These are phyloP conservation scores for Acleris holmiana DNA, from an alignment of 2,888 invertebrate genomes.

Conservation along the genomic window DNA sequence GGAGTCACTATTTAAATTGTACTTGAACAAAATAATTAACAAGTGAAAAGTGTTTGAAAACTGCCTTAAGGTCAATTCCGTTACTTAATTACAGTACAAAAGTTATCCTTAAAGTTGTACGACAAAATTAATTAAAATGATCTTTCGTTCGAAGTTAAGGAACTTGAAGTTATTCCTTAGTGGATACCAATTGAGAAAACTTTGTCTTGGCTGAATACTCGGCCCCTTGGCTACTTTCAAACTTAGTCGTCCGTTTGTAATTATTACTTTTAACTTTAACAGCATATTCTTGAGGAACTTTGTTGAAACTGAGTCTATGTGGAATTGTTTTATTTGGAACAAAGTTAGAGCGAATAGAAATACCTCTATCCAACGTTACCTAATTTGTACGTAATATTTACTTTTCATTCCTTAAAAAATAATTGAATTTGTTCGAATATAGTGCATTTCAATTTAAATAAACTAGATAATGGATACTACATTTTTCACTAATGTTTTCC, in stretches of 20 bases:
- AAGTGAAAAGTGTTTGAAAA: constrained; percentile 15
- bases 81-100: constrained; percentile 48
- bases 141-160: constrained; percentile 50
- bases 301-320: constrained; percentile 29
- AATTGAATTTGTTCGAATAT: too few species aligned
- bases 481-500: too few species aligned
- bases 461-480: too few species aligned
- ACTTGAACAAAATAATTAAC: constrained; percentile 6
- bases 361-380: too few species aligned
- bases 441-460: too few species aligned
- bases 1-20: constrained; percentile 9
- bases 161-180: constrained; percentile 57
- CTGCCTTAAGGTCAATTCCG: constrained; percentile 14
- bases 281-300: constrained; percentile 37
- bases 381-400: too few species aligned
- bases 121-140: constrained; percentile 69
- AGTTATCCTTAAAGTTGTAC: constrained; percentile 52
- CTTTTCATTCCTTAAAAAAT: too few species aligned
- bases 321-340: constrained; percentile 33
- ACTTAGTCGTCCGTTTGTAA: constrained; percentile 46
- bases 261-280: constrained; percentile 49
- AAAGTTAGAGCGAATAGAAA: constrained; percentile 4
- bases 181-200: constrained; percentile 58
- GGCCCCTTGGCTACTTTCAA: constrained; percentile 38
- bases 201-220: constrained; percentile 46